Base-by-base conservation (phyloP, 2,797 vertebrate genomes). In the Psittacula derbiana region DNA sequence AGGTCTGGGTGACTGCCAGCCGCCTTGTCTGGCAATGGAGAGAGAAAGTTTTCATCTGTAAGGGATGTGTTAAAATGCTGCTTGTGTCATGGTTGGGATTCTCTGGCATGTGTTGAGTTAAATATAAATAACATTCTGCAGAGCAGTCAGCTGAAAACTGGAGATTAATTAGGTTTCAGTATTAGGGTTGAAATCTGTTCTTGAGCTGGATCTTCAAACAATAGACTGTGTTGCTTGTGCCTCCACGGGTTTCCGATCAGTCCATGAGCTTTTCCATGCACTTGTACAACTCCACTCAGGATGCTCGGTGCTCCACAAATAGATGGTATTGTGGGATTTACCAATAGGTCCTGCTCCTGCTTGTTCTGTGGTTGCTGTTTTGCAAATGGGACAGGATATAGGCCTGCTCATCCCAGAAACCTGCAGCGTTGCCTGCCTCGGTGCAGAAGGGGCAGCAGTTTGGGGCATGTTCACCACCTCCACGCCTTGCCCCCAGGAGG, bases 31-130 rank as follows among this genome's bases (percentile, higher is more conserved):
- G 84, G 36, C 67, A 64, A 58, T 12, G 27, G 20, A 64, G 58
- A 43, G 71, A 86, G 80, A 78, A 91, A 87, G 55, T 88, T 91
- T 93, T 93, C 50, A 24, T 43, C 36, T 74, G 36, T 46, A 87
- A 92, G 46, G 30, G 65, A 57, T 89, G 66, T 74, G 55, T 92
- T 93, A 90, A 96, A 95, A 86, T 73, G 36, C 44, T 91, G 83
- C 58, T 74, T 55, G 36, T 90, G 86, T 90, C 88, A 36, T 80
- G 67, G n/a, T 1, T 85, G 71, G 71, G 88, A 82, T 91, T 73
- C 55, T 93, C 66, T 95, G 94, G 89, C 30, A 10, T 49, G 43
- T 74, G 58, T 64, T 88, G 91, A 76, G 89, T 90, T 96, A 94
- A 91, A 90, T 55, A 79, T 21, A 91, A 94, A 72, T 67, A 94